Percentiles rank a stretch among this genome's conserved stretches.
phyloP scores from a whole-genome alignment of 2,797 vertebrate genomes.

The Ctenopoma kingsleyae region DNA sequence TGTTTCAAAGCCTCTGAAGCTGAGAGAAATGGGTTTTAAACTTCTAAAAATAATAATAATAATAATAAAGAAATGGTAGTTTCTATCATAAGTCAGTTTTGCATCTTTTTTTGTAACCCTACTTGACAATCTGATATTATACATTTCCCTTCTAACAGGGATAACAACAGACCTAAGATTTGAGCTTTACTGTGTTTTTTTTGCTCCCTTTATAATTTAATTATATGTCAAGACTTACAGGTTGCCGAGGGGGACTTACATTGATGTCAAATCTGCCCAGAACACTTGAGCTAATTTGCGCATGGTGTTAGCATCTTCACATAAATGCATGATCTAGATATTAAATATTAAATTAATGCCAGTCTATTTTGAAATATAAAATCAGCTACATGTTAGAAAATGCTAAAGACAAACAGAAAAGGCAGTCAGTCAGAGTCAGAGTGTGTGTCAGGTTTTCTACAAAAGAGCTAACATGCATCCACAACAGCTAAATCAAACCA shows the following conservation, averaged over 20 bases:
- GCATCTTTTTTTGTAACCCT: background rate
- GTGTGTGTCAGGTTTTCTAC: background rate
- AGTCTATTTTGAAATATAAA: background rate
- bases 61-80: background rate
- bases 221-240: slow-evolving; percentile 2
- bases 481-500: slow-evolving; percentile 2
- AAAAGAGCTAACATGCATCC: background rate
- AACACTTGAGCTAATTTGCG: background rate
- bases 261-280: slow-evolving; percentile 1
- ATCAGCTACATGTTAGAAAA: background rate
- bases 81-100: background rate
- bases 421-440: too few species aligned
- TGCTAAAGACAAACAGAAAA: background rate
- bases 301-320: background rate
- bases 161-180: background rate
- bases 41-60: too few species aligned
- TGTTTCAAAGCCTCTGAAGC: background rate
- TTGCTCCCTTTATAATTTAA: slow-evolving; percentile 6
- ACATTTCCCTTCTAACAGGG: background rate
- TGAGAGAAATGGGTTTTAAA: background rate
- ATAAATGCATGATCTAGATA: background rate
- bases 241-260: slow-evolving; percentile 1
- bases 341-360: background rate
- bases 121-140: background rate
- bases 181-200: slow-evolving; percentile 18